These are phyloP conservation scores for Onychomys leucogaster DNA, from an alignment of 2,797 vertebrate species.

Conservation along the genomic window DNA sequence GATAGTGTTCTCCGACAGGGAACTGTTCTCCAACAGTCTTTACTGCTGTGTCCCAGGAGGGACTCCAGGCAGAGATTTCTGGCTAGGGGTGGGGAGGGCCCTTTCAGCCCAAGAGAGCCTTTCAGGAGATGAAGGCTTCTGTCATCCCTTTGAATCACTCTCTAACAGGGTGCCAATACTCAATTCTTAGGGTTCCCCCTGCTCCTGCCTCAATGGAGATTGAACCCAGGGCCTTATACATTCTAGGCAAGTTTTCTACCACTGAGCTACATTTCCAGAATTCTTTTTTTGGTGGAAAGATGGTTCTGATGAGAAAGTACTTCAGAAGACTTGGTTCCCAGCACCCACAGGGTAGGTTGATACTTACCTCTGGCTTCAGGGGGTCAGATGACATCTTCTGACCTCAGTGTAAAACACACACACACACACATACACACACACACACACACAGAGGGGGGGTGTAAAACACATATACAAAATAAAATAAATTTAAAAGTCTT, in stretches of 20 bases:
- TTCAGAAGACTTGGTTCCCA: background rate
- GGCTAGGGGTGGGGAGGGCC: accelerated
- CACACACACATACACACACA: no score
- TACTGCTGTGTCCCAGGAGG: background rate
- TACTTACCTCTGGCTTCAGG: background rate
- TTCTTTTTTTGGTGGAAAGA: background rate
- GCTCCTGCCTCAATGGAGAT: background rate
- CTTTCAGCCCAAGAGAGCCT: background rate
- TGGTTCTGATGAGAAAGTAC: background rate
- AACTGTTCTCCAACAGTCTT: background rate
- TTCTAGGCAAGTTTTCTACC: background rate
- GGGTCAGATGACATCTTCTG: background rate
- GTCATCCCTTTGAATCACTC: background rate
- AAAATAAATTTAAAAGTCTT: background rate
- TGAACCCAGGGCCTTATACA: background rate
- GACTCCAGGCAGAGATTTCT: background rate
- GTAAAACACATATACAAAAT: background rate
- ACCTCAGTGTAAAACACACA: background rate
- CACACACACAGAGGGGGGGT: no score
- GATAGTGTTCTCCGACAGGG: background rate
- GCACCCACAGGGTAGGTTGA: background rate
- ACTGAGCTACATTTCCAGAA: background rate
- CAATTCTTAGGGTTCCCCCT: background rate
- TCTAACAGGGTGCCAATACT: no score
- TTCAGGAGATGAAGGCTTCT: background rate